Evolutionary conservation across 2,888 invertebrate genomes (phyloP), one percentile per base, ranked within the genome.

Genomic region (Bombylius discolor): DNA sequence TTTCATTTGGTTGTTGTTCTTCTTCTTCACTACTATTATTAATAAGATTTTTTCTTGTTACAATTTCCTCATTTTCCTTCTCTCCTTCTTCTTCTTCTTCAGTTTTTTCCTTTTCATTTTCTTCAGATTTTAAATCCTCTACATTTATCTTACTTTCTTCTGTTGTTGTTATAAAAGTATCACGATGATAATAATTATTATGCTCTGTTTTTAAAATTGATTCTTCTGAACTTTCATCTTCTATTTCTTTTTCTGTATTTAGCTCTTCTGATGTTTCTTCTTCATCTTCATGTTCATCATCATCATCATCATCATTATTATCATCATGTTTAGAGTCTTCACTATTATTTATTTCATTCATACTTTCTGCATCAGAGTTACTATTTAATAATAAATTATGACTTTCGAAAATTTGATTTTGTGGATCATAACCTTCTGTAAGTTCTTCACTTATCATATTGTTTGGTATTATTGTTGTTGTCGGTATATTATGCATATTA

Each of bases 211-310:
- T 8, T 11, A 11, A 42, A 11, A 42, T 42, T 7, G 11, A 11
- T 42, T 42, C 47, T 23, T 47, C 23, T 23, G 4, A 23, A 5
- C 44, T 44, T 33, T 49, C n/a, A 9, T 52, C 36, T 14, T 51
- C 31, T 44, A 12, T 8, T 31, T 11, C 4, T 4, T n/a, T 5
- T 23, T 44, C 42, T 23, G 46, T 5, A 45, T n/a, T 32, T 11
- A 32, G 45, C 6, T 45, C 23, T n/a, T 14, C 13, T n/a, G 34
- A 6, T 39, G 36, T 48, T 9, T 47, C 36, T 23, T 68, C 67
- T 52, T 71, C 70, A 52, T 68, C 70, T 8, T 71, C 71, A 39
- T 70, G 66, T 60, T 71, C 69, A 59, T 70, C 70, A 5, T 71
- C 70, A 66, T 71, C 71, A 50, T 71, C 70, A 55, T 70, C 68